A percentile compares a stretch with the other conserved stretches of the same genome.
Conservation (phyloP, 2,888 invertebrate species). For the Achlya flavicornis region DNA sequence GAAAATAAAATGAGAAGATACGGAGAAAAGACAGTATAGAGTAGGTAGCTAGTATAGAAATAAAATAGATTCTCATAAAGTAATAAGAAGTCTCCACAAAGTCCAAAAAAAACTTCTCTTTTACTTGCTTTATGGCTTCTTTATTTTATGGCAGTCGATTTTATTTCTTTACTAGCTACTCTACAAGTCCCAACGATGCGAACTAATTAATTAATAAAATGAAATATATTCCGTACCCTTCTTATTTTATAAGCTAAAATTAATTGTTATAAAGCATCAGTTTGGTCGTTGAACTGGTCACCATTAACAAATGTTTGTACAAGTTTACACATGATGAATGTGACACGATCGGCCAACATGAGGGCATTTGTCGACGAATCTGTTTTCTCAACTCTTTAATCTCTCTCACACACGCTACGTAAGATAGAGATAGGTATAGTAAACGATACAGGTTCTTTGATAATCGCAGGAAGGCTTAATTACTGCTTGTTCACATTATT, state of each 20-base stretch:
- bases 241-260: neutral
- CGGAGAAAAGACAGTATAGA: no score
- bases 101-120: no score
- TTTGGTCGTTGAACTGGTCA: conserved; percentile 7
- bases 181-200: neutral
- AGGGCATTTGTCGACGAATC: conserved; percentile 18
- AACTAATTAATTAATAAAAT: neutral
- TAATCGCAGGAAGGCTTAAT: conserved; percentile 19
- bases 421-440: neutral
- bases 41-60: no score
- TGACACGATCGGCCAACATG: conserved; percentile 12
- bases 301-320: conserved; percentile 15
- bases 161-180: neutral
- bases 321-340: conserved; percentile 17
- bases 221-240: neutral
- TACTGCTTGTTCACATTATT: conserved; percentile 18
- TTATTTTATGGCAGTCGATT: neutral
- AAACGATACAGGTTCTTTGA: conserved; percentile 10
- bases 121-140: no score
- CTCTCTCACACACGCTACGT: conserved; percentile 3
- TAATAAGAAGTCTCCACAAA: no score
- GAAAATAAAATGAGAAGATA: no score
- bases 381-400: neutral
- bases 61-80: no score
- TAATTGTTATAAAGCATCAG: neutral